Conservation (phyloP, 2,888 invertebrate species). For the Gasteruption jaculator region DNA sequence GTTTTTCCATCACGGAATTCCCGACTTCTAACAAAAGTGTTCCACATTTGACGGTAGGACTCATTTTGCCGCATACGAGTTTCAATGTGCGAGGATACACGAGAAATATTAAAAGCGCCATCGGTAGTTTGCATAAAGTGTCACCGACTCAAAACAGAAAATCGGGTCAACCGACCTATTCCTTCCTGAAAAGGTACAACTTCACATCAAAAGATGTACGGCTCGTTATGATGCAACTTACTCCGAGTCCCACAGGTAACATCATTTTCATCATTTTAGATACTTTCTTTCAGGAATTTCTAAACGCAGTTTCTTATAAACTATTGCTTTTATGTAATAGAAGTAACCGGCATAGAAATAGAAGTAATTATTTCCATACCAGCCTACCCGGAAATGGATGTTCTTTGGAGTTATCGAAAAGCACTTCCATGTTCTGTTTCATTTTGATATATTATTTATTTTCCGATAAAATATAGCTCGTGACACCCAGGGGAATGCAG, state of each 20-base stretch:
- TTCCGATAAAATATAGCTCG: no score
- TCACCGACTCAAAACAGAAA: conserved; percentile 26
- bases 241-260: conserved; percentile 73
- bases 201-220: conserved; percentile 63
- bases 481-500: no score
- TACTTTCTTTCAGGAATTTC: no score
- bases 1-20: conserved; percentile 16
- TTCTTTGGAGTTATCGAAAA: no score
- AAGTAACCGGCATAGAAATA: no score
- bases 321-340: no score
- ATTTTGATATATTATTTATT: no score
- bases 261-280: conserved; percentile 6
- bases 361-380: no score
- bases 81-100: conserved; percentile 66
- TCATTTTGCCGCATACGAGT: conserved; percentile 61
- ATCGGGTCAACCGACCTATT: conserved; percentile 56
- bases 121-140: conserved; percentile 55
- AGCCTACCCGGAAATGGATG: no score
- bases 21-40: no score
- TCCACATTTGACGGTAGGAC: conserved; percentile 57
- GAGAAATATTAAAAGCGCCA: conserved; percentile 62
- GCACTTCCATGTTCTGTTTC: no score
- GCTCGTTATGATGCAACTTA: conserved; percentile 65
- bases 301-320: no score
- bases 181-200: conserved; percentile 62